Conservation (phyloP, 2,113 vertebrate species). For the Oenanthe oenanthe region DNA sequence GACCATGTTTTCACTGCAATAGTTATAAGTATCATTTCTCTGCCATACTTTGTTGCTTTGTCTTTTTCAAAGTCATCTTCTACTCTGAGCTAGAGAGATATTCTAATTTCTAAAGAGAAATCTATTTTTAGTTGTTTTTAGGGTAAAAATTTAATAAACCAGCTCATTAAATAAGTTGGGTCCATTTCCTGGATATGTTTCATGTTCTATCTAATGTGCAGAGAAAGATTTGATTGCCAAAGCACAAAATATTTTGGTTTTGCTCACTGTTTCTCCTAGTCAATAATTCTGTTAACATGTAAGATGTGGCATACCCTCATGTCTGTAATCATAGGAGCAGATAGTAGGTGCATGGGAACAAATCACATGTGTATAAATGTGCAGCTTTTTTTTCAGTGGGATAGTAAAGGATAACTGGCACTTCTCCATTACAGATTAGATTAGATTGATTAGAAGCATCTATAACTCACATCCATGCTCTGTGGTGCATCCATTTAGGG, state of each 20-base stretch:
- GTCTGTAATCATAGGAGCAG: not conserved
- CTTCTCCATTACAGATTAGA: not conserved
- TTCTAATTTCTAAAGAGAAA: not conserved
- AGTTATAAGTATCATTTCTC: not conserved
- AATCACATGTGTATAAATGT: not conserved
- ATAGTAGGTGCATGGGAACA: not conserved
- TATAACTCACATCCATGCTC: accelerated
- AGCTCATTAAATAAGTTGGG: not conserved
- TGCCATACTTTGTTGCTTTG: not conserved
- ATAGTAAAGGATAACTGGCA: not conserved
- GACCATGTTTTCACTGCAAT: not conserved
- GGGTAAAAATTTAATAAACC: not conserved
- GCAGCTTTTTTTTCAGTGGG: not conserved
- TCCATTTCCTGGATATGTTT: not conserved
- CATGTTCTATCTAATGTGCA: not conserved
- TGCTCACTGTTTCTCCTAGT: not conserved
- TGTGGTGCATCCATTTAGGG: not conserved
- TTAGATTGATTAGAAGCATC: not conserved
- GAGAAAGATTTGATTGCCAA: not conserved
- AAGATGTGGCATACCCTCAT: not conserved
- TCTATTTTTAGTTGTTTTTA: not conserved
- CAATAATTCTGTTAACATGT: not conserved
- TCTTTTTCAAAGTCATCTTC: not conserved
- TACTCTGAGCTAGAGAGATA: not conserved
- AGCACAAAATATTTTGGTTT: not conserved